Conservation (phyloP, 2,888 invertebrate genomes). For the Eulithis testata region DNA sequence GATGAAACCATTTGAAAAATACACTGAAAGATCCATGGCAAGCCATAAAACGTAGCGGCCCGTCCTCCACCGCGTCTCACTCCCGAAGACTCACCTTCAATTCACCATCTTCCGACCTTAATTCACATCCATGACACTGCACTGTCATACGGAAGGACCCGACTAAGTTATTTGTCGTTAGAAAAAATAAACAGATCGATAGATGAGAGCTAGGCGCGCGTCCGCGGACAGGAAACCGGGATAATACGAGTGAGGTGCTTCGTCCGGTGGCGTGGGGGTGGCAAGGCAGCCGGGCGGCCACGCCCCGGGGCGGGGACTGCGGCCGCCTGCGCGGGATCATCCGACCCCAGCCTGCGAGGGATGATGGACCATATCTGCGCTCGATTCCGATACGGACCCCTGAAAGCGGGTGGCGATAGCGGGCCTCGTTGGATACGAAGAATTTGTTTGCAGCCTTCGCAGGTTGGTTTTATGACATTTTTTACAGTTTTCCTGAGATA, state of each 20-base stretch:
- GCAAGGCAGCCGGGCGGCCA: slow-evolving; percentile 45
- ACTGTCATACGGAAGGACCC: slow-evolving; percentile 59
- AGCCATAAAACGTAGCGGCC: not conserved
- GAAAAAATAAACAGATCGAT: slow-evolving; percentile 83
- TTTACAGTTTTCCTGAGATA: slow-evolving; percentile 10
- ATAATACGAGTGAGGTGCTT: slow-evolving; percentile 76
- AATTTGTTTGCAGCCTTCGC: slow-evolving; percentile 1
- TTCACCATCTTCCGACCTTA: slow-evolving; percentile 44
- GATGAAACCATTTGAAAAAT: not conserved
- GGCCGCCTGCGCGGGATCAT: slow-evolving; percentile 55
- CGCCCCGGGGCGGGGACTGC: slow-evolving; percentile 58
- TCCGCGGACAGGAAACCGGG: slow-evolving; percentile 81
- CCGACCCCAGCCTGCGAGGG: slow-evolving; percentile 25
- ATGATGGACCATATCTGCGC: slow-evolving; percentile 35
- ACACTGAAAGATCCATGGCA: not conserved
- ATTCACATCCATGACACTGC: slow-evolving; percentile 46
- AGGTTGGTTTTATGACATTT: slow-evolving; percentile 7
- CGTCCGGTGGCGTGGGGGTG: slow-evolving; percentile 60
- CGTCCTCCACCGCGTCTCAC: slow-evolving; percentile 13
- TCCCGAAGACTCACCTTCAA: slow-evolving; percentile 42
- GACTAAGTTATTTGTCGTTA: slow-evolving; percentile 62
- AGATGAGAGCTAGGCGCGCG: slow-evolving; percentile 77
- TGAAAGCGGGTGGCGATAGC: slow-evolving; percentile 14
- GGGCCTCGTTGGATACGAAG: not conserved
- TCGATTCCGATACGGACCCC: slow-evolving; percentile 22